phyloP scores from a whole-genome alignment of 2,888 invertebrate genomes.

The Scaptomyza flava region DNA sequence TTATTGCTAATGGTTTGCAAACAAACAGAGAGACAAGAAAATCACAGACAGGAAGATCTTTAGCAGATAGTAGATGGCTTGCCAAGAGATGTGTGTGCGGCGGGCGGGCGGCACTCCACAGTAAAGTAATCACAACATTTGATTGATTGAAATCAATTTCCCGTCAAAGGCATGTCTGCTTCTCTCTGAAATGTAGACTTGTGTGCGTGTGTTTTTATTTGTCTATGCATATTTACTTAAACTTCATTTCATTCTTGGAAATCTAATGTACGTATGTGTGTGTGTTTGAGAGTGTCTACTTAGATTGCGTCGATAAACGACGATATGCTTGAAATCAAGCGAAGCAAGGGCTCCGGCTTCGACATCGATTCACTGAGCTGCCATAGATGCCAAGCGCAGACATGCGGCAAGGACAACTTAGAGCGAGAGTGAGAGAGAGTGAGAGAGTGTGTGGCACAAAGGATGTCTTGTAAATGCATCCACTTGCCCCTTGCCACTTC shows the following conservation, averaged over 20 bases:
- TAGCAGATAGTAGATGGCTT: conserved; percentile 11
- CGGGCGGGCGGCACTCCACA: conserved; percentile 48
- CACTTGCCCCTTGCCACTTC: conserved; percentile 9
- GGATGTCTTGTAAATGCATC: not conserved
- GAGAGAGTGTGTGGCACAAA: not conserved
- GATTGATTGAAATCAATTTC: conserved; percentile 84
- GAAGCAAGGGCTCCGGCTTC: conserved; percentile 21
- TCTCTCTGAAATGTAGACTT: conserved; percentile 1
- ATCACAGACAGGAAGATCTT: conserved; percentile 21
- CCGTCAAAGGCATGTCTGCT: conserved; percentile 74
- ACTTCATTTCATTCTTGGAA: conserved; percentile 50
- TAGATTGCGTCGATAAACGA: conserved; percentile 54
- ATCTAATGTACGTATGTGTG: conserved; percentile 9
- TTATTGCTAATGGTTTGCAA: conserved; percentile 73
- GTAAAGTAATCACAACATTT: conserved; percentile 81
- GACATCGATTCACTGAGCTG: conserved; percentile 14
- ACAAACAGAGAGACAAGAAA: conserved; percentile 48
- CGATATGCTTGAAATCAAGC: conserved; percentile 67
- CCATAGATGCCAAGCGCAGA: conserved; percentile 49
- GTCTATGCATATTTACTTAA: conserved; percentile 70
- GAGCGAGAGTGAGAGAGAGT: not conserved
- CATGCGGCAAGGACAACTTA: conserved; percentile 42
- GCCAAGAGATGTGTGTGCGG: conserved; percentile 35
- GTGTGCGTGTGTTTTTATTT: conserved; percentile 34
- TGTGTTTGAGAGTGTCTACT: conserved; percentile 22